Conservation (phyloP, 2,888 invertebrate species). For the Clepsis dumicolana region DNA sequence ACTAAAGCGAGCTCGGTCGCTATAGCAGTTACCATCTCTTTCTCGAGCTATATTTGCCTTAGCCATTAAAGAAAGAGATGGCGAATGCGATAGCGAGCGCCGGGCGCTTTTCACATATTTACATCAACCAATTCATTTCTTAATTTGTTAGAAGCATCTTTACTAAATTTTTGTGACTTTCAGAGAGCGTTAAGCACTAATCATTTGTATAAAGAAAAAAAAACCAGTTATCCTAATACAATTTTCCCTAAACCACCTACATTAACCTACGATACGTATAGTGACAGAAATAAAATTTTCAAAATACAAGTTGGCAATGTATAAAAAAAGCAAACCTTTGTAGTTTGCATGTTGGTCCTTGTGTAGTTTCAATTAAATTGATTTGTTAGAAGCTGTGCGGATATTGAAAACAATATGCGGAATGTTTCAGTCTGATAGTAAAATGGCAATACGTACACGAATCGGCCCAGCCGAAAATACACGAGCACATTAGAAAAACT, state of each 20-base stretch:
- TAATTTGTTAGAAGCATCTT: background rate
- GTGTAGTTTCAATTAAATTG: background rate
- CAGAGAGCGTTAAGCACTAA: background rate
- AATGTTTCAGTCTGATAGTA: background rate
- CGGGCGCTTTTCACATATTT: no score
- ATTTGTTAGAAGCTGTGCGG: background rate
- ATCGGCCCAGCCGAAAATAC: background rate
- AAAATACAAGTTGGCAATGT: background rate
- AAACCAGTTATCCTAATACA: background rate
- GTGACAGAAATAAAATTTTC: constrained; percentile 31
- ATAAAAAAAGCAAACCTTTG: background rate
- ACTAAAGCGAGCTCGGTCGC: no score
- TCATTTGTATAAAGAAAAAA: background rate
- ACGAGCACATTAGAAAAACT: no score
- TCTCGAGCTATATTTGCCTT: no score
- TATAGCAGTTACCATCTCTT: no score
- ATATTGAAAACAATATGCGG: background rate
- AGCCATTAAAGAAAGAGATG: no score
- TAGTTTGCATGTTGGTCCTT: background rate
- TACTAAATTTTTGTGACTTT: background rate
- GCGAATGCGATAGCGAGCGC: no score
- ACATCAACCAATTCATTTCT: no score
- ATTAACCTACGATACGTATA: constrained; percentile 3
- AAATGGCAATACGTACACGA: background rate
- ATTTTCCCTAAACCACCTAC: background rate